These are phyloP conservation scores for Antechinus flavipes DNA, from an alignment of 2,113 vertebrate species.

Conservation along the genomic window DNA sequence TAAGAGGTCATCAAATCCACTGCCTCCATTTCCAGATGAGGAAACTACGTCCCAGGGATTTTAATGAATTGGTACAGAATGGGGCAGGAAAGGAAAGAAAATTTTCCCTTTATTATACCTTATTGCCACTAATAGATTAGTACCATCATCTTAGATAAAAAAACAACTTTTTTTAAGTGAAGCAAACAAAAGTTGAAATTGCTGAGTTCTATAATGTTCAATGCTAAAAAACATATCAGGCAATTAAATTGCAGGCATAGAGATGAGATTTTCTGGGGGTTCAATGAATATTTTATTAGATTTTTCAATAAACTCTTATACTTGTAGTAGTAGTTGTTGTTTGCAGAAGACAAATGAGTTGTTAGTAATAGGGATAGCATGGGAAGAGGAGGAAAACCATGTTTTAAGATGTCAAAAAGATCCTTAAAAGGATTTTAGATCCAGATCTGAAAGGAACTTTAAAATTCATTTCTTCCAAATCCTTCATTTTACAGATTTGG, in stretches of 20 bases:
- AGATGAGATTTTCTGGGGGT: neutral
- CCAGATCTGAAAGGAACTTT: too few species aligned
- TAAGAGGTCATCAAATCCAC: neutral
- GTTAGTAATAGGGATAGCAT: too few species aligned
- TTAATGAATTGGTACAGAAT: neutral
- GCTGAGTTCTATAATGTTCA: neutral
- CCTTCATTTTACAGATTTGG: too few species aligned
- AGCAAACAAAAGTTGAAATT: neutral
- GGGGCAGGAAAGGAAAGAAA: slow-evolving; percentile 18
- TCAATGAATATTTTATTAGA: neutral
- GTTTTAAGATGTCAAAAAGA: too few species aligned
- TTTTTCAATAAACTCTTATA: slow-evolving; percentile 6
- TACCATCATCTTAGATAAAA: slow-evolving; percentile 2
- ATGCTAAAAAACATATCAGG: neutral
- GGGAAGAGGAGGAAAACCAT: too few species aligned
- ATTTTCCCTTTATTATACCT: neutral
- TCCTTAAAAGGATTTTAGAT: too few species aligned
- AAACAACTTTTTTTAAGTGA: slow-evolving; percentile 7
- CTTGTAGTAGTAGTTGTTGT: neutral
- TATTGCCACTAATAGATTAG: neutral
- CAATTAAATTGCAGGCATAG: slow-evolving; percentile 21
- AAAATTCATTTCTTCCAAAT: too few species aligned
- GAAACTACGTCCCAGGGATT: too few species aligned
- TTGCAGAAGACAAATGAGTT: neutral
- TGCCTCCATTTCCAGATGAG: neutral